Evolutionary conservation across 2,797 vertebrate species (phyloP).

Genomic region (Peromyscus melanophrys): DNA sequence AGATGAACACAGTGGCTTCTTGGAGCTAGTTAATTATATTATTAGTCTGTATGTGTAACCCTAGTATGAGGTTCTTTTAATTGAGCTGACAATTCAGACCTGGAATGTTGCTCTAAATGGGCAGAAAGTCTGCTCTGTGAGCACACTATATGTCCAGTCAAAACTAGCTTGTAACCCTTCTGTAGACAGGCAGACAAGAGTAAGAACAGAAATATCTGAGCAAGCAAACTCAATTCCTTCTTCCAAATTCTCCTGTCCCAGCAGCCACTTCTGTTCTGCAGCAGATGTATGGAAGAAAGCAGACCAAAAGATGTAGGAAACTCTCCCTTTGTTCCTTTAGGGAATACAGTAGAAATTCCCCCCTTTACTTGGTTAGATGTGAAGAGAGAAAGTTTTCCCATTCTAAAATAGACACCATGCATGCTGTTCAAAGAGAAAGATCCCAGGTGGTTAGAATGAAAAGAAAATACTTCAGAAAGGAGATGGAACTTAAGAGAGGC

Average conservation of each 20-base stretch:
- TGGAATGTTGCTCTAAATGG: not conserved
- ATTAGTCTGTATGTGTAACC: not conserved
- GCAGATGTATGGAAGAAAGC: not conserved
- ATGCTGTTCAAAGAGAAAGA: conserved; percentile 41
- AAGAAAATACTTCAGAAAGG: conserved; percentile 48
- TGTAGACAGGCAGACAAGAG: not conserved
- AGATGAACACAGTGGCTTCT: not conserved
- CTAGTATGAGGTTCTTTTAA: not conserved
- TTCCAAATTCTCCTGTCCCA: not conserved
- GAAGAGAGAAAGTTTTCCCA: conserved; percentile 36
- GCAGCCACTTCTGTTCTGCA: not conserved
- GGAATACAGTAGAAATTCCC: not conserved
- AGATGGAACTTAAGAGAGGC: not conserved
- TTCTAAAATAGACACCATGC: not conserved
- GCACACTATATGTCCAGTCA: not conserved
- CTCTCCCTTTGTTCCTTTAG: not conserved
- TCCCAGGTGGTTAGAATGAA: conserved; percentile 49
- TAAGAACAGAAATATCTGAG: not conserved
- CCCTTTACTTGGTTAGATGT: not conserved
- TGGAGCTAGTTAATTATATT: not conserved
- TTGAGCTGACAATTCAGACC: conserved; percentile 3
- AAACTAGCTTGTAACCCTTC: not conserved
- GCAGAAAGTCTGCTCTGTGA: not conserved
- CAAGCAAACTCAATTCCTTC: not conserved
- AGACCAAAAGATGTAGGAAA: not conserved